Evolutionary conservation across 2,888 invertebrate species (phyloP).

Genomic region (Oscheius onirici): DNA sequence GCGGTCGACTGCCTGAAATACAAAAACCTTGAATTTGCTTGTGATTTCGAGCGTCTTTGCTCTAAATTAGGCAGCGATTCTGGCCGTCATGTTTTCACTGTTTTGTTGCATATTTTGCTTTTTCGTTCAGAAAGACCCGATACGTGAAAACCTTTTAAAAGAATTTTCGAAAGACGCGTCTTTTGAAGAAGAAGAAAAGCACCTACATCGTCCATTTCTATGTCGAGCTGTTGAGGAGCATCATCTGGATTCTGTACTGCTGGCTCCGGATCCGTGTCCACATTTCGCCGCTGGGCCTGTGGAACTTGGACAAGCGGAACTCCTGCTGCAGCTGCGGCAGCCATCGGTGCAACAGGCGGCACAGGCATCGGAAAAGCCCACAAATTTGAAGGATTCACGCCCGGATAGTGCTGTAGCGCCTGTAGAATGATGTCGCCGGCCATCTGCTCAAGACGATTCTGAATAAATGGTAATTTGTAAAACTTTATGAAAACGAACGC

Average conservation of each 20-base stretch:
- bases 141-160: no score
- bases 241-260: not conserved
- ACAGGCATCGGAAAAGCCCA: slow-evolving; percentile 20
- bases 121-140: no score
- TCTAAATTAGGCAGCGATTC: no score
- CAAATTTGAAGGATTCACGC: slow-evolving; percentile 17
- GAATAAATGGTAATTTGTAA: not conserved
- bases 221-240: slow-evolving; percentile 5
- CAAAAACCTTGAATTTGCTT: no score
- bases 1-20: slow-evolving; percentile 7
- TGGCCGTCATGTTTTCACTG: no score
- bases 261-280: slow-evolving; percentile 1
- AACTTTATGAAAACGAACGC: not conserved
- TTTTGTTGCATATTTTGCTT: no score
- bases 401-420: slow-evolving; percentile 9
- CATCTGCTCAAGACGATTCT: slow-evolving; percentile 17
- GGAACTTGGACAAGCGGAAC: not conserved
- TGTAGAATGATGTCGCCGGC: slow-evolving; percentile 27
- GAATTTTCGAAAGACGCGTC: no score
- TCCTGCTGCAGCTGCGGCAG: not conserved
- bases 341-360: not conserved
- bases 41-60: no score
- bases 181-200: not conserved
- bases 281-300: not conserved
- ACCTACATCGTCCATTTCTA: slow-evolving; percentile 22